A percentile compares a stretch with the other conserved stretches of the same genome.
These are phyloP conservation scores for Trichomalopsis sarcophagae DNA, from an alignment of 1,140 invertebrate genomes.

Conservation along the genomic window DNA sequence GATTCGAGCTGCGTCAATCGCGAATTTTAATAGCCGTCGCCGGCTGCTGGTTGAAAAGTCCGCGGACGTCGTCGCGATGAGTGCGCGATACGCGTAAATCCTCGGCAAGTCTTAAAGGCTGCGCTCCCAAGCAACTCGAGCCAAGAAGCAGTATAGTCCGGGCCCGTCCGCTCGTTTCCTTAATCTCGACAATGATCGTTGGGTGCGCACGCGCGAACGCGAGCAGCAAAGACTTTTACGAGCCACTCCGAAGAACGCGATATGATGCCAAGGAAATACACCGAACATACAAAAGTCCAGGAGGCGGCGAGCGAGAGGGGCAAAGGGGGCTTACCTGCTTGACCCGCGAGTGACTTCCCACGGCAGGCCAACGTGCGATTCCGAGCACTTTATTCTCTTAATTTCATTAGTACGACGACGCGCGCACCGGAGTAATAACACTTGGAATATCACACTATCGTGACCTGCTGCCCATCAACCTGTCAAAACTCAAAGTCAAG, in stretches of 20 bases:
- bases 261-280: slow-evolving; percentile 50
- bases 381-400: slow-evolving; percentile 60
- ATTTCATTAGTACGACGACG: slow-evolving; percentile 60
- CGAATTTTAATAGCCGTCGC: slow-evolving; percentile 14
- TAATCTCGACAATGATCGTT: slow-evolving; percentile 72
- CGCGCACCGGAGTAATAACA: slow-evolving; percentile 47
- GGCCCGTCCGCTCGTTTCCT: slow-evolving; percentile 59
- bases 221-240: slow-evolving; percentile 65
- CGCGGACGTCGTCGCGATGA: slow-evolving; percentile 2
- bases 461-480: slow-evolving; percentile 37
- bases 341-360: slow-evolving; percentile 71
- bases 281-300: slow-evolving; percentile 54
- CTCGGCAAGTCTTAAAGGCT: slow-evolving; percentile 9
- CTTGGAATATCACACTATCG: slow-evolving; percentile 51
- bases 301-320: slow-evolving; percentile 51
- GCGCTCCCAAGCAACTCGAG: slow-evolving; percentile 12
- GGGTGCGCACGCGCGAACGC: slow-evolving; percentile 56
- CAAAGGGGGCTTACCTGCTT: slow-evolving; percentile 52
- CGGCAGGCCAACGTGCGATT: slow-evolving; percentile 57
- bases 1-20: slow-evolving; percentile 3
- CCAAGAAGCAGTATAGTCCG: slow-evolving; percentile 22
- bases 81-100: slow-evolving; percentile 29
- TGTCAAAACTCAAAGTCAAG: slow-evolving; percentile 48
- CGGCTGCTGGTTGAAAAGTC: background rate
- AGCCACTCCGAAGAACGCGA: slow-evolving; percentile 59